Evolutionary conservation across 2,888 invertebrate genomes (phyloP).

Genomic region (Rhagonycha fulva): DNA sequence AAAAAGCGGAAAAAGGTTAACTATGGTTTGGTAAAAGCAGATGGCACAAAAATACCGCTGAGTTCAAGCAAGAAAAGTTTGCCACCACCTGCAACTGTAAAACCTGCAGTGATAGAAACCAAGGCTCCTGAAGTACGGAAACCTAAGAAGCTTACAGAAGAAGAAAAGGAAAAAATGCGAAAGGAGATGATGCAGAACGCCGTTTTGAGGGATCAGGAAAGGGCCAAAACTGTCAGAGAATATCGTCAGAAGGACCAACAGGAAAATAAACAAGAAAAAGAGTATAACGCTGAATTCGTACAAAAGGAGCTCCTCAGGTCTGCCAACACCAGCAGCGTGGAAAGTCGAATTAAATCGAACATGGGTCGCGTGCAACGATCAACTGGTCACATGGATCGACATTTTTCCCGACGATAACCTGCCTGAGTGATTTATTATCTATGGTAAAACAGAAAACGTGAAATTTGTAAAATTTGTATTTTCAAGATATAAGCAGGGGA

Average conservation of each 20-base stretch:
- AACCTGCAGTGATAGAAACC: constrained; percentile 5
- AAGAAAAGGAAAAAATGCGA: constrained; percentile 71
- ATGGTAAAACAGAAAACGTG: neutral
- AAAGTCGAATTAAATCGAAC: constrained; percentile 84
- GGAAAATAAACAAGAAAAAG: constrained; percentile 52
- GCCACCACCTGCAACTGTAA: neutral
- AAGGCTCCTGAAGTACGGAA: constrained; percentile 5
- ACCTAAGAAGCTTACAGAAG: constrained; percentile 57
- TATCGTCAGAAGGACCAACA: constrained; percentile 64
- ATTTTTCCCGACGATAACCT: constrained; percentile 66
- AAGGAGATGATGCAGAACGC: constrained; percentile 87
- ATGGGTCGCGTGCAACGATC: constrained; percentile 88
- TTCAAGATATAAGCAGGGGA: neutral
- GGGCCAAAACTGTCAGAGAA: constrained; percentile 65
- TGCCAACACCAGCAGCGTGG: constrained; percentile 73
- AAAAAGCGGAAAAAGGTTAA: constrained; percentile 35
- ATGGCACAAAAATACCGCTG: constrained; percentile 48
- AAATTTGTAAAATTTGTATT: neutral
- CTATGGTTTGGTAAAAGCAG: constrained; percentile 53
- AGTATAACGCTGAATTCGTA: constrained; percentile 60
- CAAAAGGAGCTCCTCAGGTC: constrained; percentile 67
- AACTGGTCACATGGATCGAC: constrained; percentile 76
- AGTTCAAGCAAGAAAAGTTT: constrained; percentile 1
- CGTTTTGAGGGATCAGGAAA: constrained; percentile 67
- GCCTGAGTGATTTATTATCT: neutral